Percentiles rank a stretch among this genome's conserved stretches.
phyloP scores from a whole-genome alignment of 2,888 invertebrate species.

The Chymomyza amoena region DNA sequence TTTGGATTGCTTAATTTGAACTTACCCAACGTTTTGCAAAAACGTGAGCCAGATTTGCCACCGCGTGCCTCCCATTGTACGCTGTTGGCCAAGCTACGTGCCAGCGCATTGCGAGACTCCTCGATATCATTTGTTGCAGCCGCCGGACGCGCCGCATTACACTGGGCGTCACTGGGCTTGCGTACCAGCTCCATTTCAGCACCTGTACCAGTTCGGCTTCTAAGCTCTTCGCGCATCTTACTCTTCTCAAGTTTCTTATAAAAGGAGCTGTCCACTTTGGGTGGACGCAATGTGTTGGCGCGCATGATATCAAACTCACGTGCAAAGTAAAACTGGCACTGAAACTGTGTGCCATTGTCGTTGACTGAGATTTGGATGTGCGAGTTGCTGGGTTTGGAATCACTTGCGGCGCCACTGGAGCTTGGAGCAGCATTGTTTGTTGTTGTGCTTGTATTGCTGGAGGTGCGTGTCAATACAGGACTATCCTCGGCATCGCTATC shows the following conservation, averaged over 20 bases:
- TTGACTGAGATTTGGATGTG: constrained; percentile 82
- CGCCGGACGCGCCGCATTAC: constrained; percentile 51
- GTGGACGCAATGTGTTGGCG: constrained; percentile 66
- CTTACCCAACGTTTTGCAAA: constrained; percentile 93
- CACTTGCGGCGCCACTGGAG: constrained; percentile 24
- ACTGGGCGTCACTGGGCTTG: constrained; percentile 76
- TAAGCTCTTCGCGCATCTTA: constrained; percentile 75
- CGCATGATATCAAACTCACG: constrained; percentile 93
- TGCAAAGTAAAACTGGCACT: constrained; percentile 94
- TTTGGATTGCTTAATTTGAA: neutral
- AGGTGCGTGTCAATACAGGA: constrained; percentile 8
- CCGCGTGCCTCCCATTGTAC: constrained; percentile 96
- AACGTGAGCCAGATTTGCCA: constrained; percentile 97
- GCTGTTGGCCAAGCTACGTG: constrained; percentile 91
- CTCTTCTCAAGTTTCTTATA: constrained; percentile 72
- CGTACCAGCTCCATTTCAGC: constrained; percentile 75
- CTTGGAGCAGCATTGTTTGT: constrained; percentile 6
- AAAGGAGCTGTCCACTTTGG: constrained; percentile 68
- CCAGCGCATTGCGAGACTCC: constrained; percentile 83
- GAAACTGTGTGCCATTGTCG: constrained; percentile 88
- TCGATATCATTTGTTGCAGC: constrained; percentile 67
- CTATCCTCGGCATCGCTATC: constrained; percentile 73
- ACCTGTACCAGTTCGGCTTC: constrained; percentile 62
- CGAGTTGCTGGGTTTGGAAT: constrained; percentile 67
- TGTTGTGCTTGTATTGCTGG: constrained; percentile 12